These are phyloP conservation scores for Brachionus asplanchnoidis DNA, from an alignment of 1,140 invertebrate species.

Conservation along the genomic window DNA sequence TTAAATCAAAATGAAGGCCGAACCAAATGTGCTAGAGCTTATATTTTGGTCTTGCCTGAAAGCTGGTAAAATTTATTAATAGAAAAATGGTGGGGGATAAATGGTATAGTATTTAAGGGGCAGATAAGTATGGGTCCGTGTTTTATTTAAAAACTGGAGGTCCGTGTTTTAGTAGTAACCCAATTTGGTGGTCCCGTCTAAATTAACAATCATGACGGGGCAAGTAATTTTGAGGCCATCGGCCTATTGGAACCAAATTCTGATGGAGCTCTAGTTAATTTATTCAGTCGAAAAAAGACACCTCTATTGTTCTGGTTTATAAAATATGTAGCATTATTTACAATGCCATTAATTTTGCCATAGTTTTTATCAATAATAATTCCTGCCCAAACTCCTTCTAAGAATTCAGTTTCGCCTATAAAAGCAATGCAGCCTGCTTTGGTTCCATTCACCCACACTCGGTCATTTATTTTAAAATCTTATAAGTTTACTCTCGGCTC, in stretches of 20 bases:
- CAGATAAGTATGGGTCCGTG: too few relatives aligned
- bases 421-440: constrained; percentile 90
- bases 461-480: constrained; percentile 88
- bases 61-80: too few relatives aligned
- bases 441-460: constrained; percentile 88
- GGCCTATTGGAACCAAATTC: not conserved
- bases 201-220: constrained; percentile 17
- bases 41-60: too few relatives aligned
- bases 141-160: too few relatives aligned
- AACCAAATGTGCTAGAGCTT: too few relatives aligned
- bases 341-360: constrained; percentile 59
- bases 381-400: constrained; percentile 57
- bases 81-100: too few relatives aligned
- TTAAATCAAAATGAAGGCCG: too few relatives aligned
- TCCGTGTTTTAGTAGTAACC: too few relatives aligned
- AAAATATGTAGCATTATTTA: constrained; percentile 58
- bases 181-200: constrained; percentile 69
- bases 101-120: too few relatives aligned
- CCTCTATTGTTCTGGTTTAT: constrained; percentile 88
- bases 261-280: constrained; percentile 70
- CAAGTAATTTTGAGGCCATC: constrained; percentile 44
- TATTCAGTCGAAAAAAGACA: constrained; percentile 82
- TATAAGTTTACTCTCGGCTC: not conserved
- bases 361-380: constrained; percentile 52
- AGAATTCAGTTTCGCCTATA: constrained; percentile 80